Base-by-base conservation (phyloP, 2,797 vertebrate genomes). In the Hoplostethus atlanticus region DNA sequence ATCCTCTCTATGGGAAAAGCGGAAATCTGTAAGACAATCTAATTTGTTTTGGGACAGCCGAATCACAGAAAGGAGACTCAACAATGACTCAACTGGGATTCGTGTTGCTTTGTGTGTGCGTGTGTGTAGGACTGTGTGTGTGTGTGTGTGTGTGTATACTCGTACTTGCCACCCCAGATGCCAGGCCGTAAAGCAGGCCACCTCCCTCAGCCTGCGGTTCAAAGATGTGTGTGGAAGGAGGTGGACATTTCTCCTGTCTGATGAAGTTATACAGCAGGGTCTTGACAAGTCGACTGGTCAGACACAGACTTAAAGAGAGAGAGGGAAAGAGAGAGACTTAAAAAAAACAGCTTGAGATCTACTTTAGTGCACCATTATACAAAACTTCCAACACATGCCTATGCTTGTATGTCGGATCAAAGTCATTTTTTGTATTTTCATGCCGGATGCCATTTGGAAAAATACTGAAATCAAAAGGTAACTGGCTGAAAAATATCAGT, bases 201-300 rank as follows among this genome's bases (percentile, higher is more conserved):
- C 95, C 96, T 17, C 96, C 96, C 1, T 98, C 97, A 0, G 95
- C 93, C 60, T 96, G 96, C 0, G 96, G 93, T 69, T 98, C 94
- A 73, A 98, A 96, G 75, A 97, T 84, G 2, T 97, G 96, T 0
- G 95, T 89, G 3, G 96, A 93, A 0, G 97, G 95, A 25, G 97
- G 96, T 10, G 98, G 98, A 59, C 97, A 97, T 75, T 96, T 97
- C 87, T 99, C 98, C 92, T 99, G 98, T 87, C 98, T 92, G 89
- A 99, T 98, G 88, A 99, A 99, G 92, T 99, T 99, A 82, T 99
- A 99, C 4, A 99, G 91, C 71, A 99, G 93, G 0, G 98, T 98
- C 92, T 99, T 99, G 91, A 99, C 98, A 79, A 99, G 92, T 42
- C 97, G 96, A 91, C 98, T 99, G 47, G 97, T 99, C 34, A 97